phyloP scores from a whole-genome alignment of 2,888 invertebrate genomes.

The Minunthozetes semirufus region DNA sequence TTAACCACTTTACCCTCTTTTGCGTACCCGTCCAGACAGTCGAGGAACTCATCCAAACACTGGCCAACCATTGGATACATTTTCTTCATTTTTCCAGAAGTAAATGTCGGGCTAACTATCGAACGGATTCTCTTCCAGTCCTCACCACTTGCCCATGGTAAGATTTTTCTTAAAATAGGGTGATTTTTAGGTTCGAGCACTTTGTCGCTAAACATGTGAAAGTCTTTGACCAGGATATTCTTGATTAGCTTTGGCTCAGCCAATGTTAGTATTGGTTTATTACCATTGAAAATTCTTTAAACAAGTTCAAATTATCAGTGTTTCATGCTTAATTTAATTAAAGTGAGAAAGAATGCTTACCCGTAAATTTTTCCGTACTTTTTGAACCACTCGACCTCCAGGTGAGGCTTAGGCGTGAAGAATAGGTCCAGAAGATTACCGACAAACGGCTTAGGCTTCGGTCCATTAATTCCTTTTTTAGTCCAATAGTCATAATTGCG shows the following conservation, averaged over 20 bases:
- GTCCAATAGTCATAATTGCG: not conserved
- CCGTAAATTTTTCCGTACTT: not conserved
- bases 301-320: no score
- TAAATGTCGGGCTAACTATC: slow-evolving; percentile 13
- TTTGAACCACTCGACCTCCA: not conserved
- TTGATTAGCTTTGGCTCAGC: slow-evolving; percentile 12
- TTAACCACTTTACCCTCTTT: not conserved
- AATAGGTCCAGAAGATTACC: not conserved
- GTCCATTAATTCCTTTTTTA: not conserved
- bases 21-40: not conserved
- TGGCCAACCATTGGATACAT: not conserved
- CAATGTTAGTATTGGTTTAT: not conserved
- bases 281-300: not conserved
- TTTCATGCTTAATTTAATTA: not conserved
- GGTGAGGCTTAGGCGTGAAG: not conserved
- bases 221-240: slow-evolving; percentile 1
- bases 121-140: slow-evolving; percentile 20
- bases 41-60: not conserved
- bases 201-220: not conserved
- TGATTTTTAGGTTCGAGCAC: not conserved
- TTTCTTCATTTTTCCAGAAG: slow-evolving; percentile 3
- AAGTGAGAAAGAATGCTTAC: no score
- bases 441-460: not conserved
- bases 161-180: not conserved
- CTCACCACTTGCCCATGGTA: not conserved